Conservation (phyloP, 2,888 invertebrate species). For the Pyrrhia umbra region DNA sequence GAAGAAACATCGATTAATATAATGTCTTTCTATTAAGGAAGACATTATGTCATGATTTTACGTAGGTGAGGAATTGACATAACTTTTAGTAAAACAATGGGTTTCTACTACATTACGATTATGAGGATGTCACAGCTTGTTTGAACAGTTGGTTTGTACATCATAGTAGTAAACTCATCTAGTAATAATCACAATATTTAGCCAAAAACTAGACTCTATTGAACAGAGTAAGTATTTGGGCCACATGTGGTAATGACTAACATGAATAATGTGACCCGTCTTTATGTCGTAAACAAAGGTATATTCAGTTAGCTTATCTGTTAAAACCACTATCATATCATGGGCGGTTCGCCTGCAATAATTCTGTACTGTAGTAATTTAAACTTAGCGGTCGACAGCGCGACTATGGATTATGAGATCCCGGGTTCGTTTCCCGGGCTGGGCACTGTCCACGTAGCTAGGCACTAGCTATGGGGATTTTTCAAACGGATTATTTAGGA, state of each 20-base stretch:
- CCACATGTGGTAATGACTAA: not conserved
- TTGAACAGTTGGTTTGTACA: conserved; percentile 45
- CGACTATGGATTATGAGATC: no score
- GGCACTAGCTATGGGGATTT: no score
- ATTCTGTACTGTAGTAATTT: no score
- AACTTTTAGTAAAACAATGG: conserved; percentile 48
- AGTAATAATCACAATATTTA: conserved; percentile 3
- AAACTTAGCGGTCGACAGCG: no score
- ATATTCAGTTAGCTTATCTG: not conserved
- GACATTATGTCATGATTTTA: conserved; percentile 22
- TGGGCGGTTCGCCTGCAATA: not conserved
- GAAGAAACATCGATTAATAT: conserved; percentile 12
- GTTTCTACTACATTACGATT: conserved; percentile 16
- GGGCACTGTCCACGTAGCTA: no score
- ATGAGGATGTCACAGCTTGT: conserved; percentile 35
- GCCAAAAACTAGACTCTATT: not conserved
- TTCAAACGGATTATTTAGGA: no score
- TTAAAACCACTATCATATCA: not conserved
- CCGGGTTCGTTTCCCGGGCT: no score
- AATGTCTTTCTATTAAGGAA: conserved; percentile 37
- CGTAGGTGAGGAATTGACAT: conserved; percentile 19
- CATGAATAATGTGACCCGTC: not conserved
- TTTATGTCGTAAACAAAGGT: not conserved
- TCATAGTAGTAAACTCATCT: not conserved
- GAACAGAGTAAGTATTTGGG: not conserved